phyloP scores from a whole-genome alignment of 2,888 invertebrate species.

The Tuta absoluta region DNA sequence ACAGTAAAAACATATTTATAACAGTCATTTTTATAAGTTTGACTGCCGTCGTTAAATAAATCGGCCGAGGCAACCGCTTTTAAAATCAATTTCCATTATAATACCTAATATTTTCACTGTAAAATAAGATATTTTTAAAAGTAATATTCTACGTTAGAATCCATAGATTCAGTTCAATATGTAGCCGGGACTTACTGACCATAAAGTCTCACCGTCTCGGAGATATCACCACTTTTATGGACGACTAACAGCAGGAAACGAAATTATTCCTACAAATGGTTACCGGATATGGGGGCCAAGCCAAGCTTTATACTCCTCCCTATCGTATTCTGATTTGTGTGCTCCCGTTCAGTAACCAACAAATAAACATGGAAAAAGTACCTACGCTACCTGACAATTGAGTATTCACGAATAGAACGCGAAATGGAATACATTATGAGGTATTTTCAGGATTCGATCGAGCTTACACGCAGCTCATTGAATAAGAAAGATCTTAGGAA shows the following conservation, averaged over 20 bases:
- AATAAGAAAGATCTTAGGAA: neutral
- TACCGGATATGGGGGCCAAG: slow-evolving; percentile 12
- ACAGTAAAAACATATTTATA: too few relatives aligned
- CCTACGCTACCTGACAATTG: neutral
- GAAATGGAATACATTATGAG: neutral
- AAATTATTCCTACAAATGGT: slow-evolving; percentile 22
- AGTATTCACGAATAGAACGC: neutral
- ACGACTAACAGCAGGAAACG: slow-evolving; percentile 23
- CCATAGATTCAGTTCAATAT: neutral
- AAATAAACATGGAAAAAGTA: neutral
- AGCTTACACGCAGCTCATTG: neutral
- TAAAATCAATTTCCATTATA: neutral
- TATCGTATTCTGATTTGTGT: slow-evolving; percentile 8
- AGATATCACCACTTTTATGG: slow-evolving; percentile 51
- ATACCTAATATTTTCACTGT: neutral
- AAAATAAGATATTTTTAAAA: too few relatives aligned
- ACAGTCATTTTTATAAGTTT: too few relatives aligned
- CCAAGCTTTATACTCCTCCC: neutral
- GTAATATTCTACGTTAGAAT: too few relatives aligned
- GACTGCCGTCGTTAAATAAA: too few relatives aligned
- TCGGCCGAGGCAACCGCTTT: neutral
- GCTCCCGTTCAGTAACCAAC: neutral
- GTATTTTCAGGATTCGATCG: neutral
- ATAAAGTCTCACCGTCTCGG: slow-evolving; percentile 52
- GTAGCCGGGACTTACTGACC: slow-evolving; percentile 39